phyloP scores from a whole-genome alignment of 1,140 invertebrate species.

The Amyelois transitella region DNA sequence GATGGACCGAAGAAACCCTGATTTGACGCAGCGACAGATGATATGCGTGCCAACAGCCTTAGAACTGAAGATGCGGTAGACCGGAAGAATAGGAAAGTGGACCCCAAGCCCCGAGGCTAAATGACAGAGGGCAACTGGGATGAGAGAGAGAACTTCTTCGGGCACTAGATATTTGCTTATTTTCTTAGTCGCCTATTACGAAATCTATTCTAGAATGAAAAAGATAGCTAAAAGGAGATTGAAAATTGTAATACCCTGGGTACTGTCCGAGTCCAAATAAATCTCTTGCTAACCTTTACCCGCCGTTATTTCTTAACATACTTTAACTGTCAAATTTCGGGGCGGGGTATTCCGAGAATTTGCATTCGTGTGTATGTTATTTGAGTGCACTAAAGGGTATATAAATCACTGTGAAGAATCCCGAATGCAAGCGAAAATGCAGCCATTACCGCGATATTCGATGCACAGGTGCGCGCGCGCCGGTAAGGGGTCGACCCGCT shows the following conservation, averaged over 20 bases:
- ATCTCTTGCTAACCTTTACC: neutral
- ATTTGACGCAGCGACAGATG: no score
- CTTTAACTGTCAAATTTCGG: neutral
- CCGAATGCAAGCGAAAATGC: conserved; percentile 5
- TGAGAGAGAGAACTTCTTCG: neutral
- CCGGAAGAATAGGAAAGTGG: no score
- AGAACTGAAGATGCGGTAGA: no score
- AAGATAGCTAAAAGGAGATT: no score
- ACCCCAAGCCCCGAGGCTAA: no score
- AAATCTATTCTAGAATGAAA: no score
- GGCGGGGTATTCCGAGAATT: neutral
- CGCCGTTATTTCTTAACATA: neutral
- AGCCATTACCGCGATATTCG: conserved; percentile 6
- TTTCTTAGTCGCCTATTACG: no score
- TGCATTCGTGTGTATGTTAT: neutral
- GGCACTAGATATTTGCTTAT: no score
- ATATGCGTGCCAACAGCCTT: no score
- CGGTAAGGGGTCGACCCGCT: neutral
- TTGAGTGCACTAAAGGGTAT: conserved; percentile 7
- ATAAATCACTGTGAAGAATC: conserved; percentile 12
- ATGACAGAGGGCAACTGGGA: no score
- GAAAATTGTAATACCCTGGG: no score
- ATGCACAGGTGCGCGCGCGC: conserved; percentile 9
- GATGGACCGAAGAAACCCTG: no score
- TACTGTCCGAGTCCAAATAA: neutral